Base-by-base conservation (phyloP, 2,113 vertebrate species). In the Panurus biarmicus region DNA sequence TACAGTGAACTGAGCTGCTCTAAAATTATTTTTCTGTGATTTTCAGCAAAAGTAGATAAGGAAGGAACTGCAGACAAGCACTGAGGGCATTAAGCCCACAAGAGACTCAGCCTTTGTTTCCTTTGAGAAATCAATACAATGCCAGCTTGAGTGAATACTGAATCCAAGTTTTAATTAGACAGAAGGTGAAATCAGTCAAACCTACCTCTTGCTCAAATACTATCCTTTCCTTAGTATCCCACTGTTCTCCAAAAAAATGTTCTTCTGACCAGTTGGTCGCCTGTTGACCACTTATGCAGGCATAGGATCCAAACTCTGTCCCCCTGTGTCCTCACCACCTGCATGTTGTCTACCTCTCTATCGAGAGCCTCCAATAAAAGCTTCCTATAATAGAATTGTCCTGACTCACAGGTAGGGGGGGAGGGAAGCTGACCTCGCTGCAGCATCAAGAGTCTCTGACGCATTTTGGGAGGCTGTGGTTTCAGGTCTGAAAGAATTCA, bases 361-460 rank as follows among this genome's bases (percentile, higher is more conserved):
- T 83, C 28, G 9, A 96, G 85, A 84, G 76, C 72, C 84, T 97
- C 79, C 94, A 95, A 91, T 90, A 95, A 95, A 95, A 88, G 80
- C 82, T 94, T 95, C 95, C 94, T 90, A 93, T 96, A 96, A 95
- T 88, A 94, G 96, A 95, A 85, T 88, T 91, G 85, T 93, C 93
- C 95, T 96, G 96, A 97, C 87, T 97, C 96, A 97, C 95, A 97
- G 95, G 93, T 94, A 2, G 15, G 42, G 86, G 76, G 88, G 78
- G 57, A 89, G 85, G 87, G 94, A 93, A 93, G 87, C 79, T 96
- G 96, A 96, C 95, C 95, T 96, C 0, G 90, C 93, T 93, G 79
- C 83, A 95, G 93, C 94, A 95, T 75, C 91, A 61, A 94, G 90
- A 96, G 85, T 29, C 86, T 96, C 87, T 95, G 96, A 96, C 92